These are phyloP conservation scores for Palythoa caribaeorum DNA, from an alignment of 92 coral and sea anemone genomes.

Conservation along the genomic window DNA sequence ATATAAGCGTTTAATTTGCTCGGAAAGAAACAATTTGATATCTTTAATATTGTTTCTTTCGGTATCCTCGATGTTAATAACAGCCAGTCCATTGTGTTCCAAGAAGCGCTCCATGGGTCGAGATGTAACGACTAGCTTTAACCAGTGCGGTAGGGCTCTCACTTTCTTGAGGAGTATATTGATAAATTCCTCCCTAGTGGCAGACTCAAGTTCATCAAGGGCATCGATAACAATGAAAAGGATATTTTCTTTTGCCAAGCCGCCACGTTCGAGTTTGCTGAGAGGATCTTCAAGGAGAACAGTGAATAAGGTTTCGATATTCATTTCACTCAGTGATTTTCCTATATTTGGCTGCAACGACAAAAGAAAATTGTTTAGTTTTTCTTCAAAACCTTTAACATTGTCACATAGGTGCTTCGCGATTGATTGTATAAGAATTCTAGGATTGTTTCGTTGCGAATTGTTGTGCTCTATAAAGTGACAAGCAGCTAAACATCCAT, in stretches of 20 bases:
- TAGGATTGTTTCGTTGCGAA: slow-evolving; percentile 22
- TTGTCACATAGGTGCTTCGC: slow-evolving; percentile 8
- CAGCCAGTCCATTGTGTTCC: neutral
- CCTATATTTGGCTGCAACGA: neutral
- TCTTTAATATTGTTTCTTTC: neutral
- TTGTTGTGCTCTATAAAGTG: slow-evolving; percentile 40
- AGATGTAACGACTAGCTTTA: neutral
- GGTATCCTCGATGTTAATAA: neutral
- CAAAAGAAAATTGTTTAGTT: neutral
- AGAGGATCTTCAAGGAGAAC: slow-evolving; percentile 16
- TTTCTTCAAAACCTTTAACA: slow-evolving; percentile 8
- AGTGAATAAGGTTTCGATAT: slow-evolving; percentile 1
- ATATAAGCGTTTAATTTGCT: neutral
- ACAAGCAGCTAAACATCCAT: slow-evolving; percentile 11
- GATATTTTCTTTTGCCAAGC: neutral
- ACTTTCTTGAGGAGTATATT: neutral
- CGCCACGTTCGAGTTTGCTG: neutral
- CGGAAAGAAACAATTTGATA: neutral
- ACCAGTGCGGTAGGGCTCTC: neutral
- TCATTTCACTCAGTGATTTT: neutral
- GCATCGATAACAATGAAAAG: slow-evolving; percentile 12
- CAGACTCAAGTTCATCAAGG: slow-evolving; percentile 1
- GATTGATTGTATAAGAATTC: slow-evolving; percentile 10
- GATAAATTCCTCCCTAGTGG: slow-evolving; percentile 1
- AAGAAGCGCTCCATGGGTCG: neutral